Percentiles rank a stretch among this genome's conserved stretches.
These are phyloP conservation scores for Cinclus cinclus DNA, from an alignment of 2,113 vertebrate genomes.

Conservation along the genomic window DNA sequence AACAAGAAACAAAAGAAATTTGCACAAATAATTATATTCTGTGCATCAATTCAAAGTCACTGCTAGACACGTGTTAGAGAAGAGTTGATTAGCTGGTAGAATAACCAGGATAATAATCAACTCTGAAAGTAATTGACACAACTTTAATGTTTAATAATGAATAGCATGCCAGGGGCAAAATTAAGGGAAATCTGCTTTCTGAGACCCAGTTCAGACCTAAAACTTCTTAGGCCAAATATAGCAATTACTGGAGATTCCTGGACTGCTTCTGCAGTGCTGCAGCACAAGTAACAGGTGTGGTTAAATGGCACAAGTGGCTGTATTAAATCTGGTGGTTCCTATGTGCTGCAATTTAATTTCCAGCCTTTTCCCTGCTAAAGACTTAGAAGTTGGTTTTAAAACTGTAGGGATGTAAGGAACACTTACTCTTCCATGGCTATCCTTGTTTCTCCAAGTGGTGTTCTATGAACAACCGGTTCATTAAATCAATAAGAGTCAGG, in stretches of 20 bases:
- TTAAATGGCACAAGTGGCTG: neutral
- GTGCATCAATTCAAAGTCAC: conserved; percentile 28
- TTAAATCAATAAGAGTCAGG: conserved; percentile 52
- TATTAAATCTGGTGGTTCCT: neutral
- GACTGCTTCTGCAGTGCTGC: neutral
- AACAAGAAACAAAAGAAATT: conserved; percentile 66
- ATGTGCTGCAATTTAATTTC: neutral
- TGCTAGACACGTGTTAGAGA: conserved; percentile 30
- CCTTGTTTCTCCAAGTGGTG: neutral
- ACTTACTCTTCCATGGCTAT: neutral
- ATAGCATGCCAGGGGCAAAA: conserved; percentile 55
- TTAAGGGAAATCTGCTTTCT: conserved; percentile 46
- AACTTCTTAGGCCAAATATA: conserved; percentile 41
- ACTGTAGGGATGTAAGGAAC: conserved; percentile 20
- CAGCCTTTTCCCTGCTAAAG: neutral
- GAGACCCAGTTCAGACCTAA: conserved; percentile 23
- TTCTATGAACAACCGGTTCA: conserved; percentile 39
- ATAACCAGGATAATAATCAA: conserved; percentile 68
- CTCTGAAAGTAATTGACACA: conserved; percentile 69
- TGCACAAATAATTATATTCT: conserved; percentile 61
- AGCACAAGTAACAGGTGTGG: conserved; percentile 43
- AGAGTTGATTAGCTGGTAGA: conserved; percentile 62
- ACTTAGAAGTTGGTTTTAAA: conserved; percentile 1
- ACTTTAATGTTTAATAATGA: conserved; percentile 76
- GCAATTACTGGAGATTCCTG: neutral